Conservation (phyloP, 2,888 invertebrate species). For the Gnatocerus cornutus region DNA sequence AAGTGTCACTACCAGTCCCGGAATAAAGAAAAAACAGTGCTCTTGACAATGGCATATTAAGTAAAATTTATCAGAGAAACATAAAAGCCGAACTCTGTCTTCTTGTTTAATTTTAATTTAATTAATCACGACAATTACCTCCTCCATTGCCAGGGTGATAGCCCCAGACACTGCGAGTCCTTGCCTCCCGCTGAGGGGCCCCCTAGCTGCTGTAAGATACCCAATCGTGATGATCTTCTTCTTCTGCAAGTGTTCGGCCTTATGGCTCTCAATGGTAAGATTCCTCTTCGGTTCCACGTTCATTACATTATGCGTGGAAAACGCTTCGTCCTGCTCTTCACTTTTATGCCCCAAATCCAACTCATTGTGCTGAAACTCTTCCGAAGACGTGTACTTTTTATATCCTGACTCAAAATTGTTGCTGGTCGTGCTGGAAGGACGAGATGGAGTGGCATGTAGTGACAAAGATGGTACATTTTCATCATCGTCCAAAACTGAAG, state of each 20-base stretch:
- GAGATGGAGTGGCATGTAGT: constrained; percentile 35
- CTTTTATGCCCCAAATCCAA: constrained; percentile 24
- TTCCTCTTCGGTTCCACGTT: constrained; percentile 42
- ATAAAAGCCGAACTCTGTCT: too few species aligned
- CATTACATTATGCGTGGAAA: background rate
- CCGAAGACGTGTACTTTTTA: constrained; percentile 34
- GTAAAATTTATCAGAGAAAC: too few species aligned
- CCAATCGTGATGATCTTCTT: constrained; percentile 83
- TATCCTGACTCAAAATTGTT: constrained; percentile 8
- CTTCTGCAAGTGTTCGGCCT: constrained; percentile 75
- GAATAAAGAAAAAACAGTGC: too few species aligned
- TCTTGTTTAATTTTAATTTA: too few species aligned
- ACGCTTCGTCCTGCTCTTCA: constrained; percentile 9
- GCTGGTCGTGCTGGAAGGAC: constrained; percentile 44
- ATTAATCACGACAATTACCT: too few species aligned
- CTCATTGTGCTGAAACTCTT: constrained; percentile 40
- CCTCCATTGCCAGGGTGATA: constrained; percentile 89
- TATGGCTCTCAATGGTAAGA: constrained; percentile 60
- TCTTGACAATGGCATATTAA: too few species aligned
- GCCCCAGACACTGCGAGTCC: constrained; percentile 94
- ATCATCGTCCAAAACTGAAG: constrained; percentile 48
- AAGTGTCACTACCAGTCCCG: too few species aligned
- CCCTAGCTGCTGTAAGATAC: constrained; percentile 87
- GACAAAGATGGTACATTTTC: constrained; percentile 21
- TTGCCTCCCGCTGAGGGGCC: constrained; percentile 82